Percentiles rank a stretch among this genome's conserved stretches.
phyloP scores from a whole-genome alignment of 2,113 vertebrate species.

The Menura novaehollandiae region DNA sequence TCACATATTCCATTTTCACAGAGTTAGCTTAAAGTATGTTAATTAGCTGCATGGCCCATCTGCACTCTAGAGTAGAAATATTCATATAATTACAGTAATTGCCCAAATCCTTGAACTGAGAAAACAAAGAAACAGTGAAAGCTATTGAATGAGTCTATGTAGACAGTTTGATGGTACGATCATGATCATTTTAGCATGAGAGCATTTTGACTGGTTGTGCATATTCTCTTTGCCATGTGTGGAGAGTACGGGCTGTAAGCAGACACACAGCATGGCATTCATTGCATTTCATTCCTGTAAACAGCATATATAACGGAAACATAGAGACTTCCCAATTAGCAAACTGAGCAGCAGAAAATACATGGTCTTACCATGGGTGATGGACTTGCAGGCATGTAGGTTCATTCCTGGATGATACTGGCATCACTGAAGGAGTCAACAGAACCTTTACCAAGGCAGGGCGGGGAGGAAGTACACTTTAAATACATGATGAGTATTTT shows the following conservation, averaged over 20 bases:
- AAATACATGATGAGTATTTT: not conserved
- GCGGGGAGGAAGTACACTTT: not conserved
- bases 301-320: not conserved
- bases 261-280: not conserved
- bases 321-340: not conserved
- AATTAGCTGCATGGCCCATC: not conserved
- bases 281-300: not conserved
- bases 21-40: not conserved
- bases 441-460: not conserved
- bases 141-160: not conserved
- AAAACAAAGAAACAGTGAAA: not conserved
- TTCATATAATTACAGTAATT: slow-evolving; percentile 11
- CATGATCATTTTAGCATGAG: not conserved
- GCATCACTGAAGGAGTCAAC: not conserved
- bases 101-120: not conserved
- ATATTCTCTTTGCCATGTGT: not conserved
- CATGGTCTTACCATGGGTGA: no score
- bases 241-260: not conserved
- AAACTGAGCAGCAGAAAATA: not conserved
- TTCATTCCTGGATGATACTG: not conserved
- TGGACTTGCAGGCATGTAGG: not conserved
- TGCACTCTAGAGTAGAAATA: not conserved
- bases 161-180: not conserved
- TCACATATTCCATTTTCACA: not conserved
- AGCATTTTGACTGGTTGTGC: not conserved